These are phyloP conservation scores for Schrankia costaestrigalis DNA, from an alignment of 2,888 invertebrate genomes.

Conservation along the genomic window DNA sequence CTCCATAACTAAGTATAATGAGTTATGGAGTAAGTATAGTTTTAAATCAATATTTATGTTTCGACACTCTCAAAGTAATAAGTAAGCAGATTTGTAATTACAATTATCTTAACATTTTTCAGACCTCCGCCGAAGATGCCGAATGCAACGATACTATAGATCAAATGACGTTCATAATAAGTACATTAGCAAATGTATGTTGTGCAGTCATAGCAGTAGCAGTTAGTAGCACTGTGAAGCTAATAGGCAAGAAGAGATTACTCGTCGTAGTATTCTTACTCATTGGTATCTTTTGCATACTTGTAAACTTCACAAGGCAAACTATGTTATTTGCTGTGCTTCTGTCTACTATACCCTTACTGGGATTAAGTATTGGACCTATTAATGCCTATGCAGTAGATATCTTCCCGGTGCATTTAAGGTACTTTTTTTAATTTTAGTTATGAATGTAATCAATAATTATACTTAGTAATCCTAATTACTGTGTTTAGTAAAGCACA, in stretches of 20 bases:
- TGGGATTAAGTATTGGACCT: conserved; percentile 63
- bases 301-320: conserved; percentile 63
- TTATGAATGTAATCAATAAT: no score
- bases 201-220: conserved; percentile 54
- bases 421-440: conserved; percentile 39
- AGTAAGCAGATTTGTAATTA: no score
- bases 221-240: conserved; percentile 55
- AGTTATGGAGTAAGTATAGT: no score
- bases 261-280: conserved; percentile 48
- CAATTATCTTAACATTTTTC: no score
- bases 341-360: conserved; percentile 56
- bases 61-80: no score
- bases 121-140: conserved; percentile 39
- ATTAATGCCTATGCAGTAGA: conserved; percentile 69
- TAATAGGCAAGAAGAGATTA: conserved; percentile 65
- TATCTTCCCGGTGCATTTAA: conserved; percentile 69
- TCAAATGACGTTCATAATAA: conserved; percentile 55
- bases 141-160: conserved; percentile 62
- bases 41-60: no score
- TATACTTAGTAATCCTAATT: no score
- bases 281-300: conserved; percentile 53
- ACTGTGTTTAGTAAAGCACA: no score
- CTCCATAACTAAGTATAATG: no score
- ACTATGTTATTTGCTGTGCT: conserved; percentile 59
- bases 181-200: conserved; percentile 50